Evolutionary conservation across 2,797 vertebrate species (phyloP).

Genomic region (Heterohyrax brucei): DNA sequence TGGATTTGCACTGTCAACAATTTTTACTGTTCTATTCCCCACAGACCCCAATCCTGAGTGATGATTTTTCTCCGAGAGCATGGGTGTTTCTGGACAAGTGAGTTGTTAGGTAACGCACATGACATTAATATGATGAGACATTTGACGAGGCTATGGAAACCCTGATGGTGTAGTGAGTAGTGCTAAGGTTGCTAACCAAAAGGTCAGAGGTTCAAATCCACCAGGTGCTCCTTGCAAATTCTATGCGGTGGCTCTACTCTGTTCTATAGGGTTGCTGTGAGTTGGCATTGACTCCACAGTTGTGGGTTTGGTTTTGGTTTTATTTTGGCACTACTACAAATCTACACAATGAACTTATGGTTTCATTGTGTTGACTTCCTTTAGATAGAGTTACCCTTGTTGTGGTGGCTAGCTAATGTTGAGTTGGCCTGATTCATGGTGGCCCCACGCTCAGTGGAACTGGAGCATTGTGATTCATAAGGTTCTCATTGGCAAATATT

Average conservation of each 20-base stretch:
- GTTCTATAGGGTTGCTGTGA: no score
- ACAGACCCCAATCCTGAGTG: background rate
- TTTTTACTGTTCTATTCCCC: background rate
- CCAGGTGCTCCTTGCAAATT: no score
- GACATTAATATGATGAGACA: background rate
- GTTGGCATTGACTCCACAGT: no score
- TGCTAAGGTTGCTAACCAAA: no score
- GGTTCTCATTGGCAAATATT: background rate
- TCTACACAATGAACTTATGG: rapidly evolving
- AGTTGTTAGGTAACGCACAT: rapidly evolving
- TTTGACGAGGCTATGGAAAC: background rate
- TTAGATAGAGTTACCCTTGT: background rate
- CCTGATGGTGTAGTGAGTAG: no score
- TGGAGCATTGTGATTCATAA: background rate
- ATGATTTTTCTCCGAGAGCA: background rate
- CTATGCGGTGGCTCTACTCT: no score
- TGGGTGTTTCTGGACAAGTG: background rate
- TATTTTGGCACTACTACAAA: background rate
- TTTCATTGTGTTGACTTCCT: background rate
- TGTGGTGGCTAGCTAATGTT: background rate
- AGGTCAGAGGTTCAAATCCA: no score
- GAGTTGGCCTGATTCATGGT: background rate
- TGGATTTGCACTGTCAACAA: background rate
- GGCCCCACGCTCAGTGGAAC: background rate
- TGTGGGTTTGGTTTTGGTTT: no score